Conservation (phyloP, 2,113 vertebrate species). For the Nerophis lumbriciformis region DNA sequence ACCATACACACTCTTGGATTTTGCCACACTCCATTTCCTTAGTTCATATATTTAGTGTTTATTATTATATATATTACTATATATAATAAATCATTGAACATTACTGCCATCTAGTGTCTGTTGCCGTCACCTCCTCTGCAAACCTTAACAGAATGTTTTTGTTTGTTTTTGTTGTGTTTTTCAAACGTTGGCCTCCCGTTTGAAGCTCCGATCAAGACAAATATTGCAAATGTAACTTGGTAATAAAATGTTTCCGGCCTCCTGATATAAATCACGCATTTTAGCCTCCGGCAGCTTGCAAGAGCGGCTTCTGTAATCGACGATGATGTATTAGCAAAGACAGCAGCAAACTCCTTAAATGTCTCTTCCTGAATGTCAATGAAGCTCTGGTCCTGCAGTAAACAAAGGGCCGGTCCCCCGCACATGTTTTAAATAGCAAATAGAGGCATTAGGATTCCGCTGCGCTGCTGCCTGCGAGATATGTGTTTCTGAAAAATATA, state of each 20-base stretch:
- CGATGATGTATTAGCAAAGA: slow-evolving; percentile 10
- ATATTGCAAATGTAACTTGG: background rate
- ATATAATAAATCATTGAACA: no score
- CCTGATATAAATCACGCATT: background rate
- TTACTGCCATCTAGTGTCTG: no score
- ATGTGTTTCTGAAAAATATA: slow-evolving; percentile 3
- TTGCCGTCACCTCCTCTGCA: no score
- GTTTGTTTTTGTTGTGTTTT: no score
- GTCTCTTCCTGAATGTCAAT: slow-evolving; percentile 10
- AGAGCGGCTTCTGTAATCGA: slow-evolving; percentile 4
- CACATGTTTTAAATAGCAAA: background rate
- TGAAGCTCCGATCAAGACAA: background rate
- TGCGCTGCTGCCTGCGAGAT: slow-evolving; percentile 4
- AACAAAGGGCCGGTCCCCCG: slow-evolving; percentile 2
- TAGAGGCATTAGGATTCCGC: background rate
- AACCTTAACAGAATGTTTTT: no score
- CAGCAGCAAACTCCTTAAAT: slow-evolving; percentile 8
- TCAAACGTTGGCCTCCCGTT: background rate
- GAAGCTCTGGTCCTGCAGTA: background rate
- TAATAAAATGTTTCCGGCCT: slow-evolving; percentile 1
- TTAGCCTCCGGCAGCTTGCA: background rate
- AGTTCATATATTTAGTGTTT: no score
- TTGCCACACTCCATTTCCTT: no score
- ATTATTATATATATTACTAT: no score
- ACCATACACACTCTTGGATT: no score